phyloP scores from a whole-genome alignment of 2,888 invertebrate species.

The Calameuta idolon region DNA sequence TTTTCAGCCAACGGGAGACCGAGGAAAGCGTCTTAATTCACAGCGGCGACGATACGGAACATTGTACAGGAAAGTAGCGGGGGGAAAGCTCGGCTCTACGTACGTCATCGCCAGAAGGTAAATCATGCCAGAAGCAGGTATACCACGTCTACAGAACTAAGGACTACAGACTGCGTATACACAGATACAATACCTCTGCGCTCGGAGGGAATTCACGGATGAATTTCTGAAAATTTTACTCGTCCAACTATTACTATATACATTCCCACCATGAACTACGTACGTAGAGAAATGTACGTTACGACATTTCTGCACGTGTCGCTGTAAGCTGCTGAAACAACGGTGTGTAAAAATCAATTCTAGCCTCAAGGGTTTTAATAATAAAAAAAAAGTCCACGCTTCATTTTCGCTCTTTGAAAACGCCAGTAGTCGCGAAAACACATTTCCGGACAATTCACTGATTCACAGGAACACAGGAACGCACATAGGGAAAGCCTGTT shows the following conservation, averaged over 20 bases:
- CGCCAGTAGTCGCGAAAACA: neutral
- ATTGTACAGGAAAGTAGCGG: neutral
- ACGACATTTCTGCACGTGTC: neutral
- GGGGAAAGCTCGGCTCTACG: neutral
- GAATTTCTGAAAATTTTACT: neutral
- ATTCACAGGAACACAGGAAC: neutral
- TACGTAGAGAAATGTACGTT: neutral
- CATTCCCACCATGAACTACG: neutral
- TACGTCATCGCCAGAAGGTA: neutral
- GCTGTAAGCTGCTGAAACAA: neutral
- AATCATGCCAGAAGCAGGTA: neutral
- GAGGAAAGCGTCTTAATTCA: neutral
- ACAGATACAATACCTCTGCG: neutral
- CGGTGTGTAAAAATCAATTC: slow-evolving; percentile 50
- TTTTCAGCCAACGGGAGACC: neutral
- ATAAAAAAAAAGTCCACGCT: slow-evolving; percentile 39
- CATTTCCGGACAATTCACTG: neutral
- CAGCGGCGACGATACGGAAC: neutral
- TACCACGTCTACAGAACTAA: neutral
- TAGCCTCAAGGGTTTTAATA: slow-evolving; percentile 60
- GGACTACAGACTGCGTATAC: neutral
- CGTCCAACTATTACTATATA: neutral
- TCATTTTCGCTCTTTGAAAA: slow-evolving; percentile 47
- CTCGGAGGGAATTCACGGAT: neutral
- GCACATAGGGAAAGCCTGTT: no score